These are phyloP conservation scores for Gonatopus flavifemur DNA, from an alignment of 1,140 invertebrate genomes.

Conservation along the genomic window DNA sequence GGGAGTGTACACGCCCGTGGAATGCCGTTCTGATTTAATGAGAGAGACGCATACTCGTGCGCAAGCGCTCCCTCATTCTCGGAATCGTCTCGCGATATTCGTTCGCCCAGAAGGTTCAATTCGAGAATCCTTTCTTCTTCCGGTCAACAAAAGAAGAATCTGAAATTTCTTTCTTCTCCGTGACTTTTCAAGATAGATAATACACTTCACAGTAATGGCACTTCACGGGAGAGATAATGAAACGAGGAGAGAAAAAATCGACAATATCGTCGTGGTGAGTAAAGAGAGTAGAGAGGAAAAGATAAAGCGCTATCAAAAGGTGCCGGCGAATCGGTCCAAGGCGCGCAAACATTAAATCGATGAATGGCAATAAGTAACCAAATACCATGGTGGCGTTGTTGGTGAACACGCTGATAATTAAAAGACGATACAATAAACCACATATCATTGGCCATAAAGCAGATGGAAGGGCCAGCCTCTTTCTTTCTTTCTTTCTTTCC, in stretches of 20 bases:
- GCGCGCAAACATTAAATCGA: slow-evolving; percentile 46
- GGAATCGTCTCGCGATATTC: slow-evolving; percentile 24
- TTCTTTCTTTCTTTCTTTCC: neutral
- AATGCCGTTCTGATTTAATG: slow-evolving; percentile 62
- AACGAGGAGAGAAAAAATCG: neutral
- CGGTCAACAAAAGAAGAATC: too few species aligned
- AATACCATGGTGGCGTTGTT: slow-evolving; percentile 54
- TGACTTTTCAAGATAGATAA: too few species aligned
- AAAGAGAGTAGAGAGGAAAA: neutral
- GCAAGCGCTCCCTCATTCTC: slow-evolving; percentile 25
- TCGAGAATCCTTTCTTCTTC: neutral
- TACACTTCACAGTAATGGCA: too few species aligned
- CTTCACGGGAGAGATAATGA: slow-evolving; percentile 12
- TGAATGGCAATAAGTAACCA: slow-evolving; percentile 52
- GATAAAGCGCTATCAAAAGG: slow-evolving; percentile 39
- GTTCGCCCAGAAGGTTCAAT: neutral
- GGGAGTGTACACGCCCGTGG: slow-evolving; percentile 59
- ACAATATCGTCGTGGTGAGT: too few species aligned
- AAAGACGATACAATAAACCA: slow-evolving; percentile 60
- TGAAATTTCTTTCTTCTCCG: too few species aligned
- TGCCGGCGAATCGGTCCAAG: slow-evolving; percentile 31
- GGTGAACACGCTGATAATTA: slow-evolving; percentile 59
- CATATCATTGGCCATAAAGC: slow-evolving; percentile 58
- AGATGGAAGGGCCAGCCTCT: slow-evolving; percentile 16
- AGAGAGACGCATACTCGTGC: slow-evolving; percentile 43